phyloP scores from a whole-genome alignment of 1,140 invertebrate species.

The Contarinia nasturtii region DNA sequence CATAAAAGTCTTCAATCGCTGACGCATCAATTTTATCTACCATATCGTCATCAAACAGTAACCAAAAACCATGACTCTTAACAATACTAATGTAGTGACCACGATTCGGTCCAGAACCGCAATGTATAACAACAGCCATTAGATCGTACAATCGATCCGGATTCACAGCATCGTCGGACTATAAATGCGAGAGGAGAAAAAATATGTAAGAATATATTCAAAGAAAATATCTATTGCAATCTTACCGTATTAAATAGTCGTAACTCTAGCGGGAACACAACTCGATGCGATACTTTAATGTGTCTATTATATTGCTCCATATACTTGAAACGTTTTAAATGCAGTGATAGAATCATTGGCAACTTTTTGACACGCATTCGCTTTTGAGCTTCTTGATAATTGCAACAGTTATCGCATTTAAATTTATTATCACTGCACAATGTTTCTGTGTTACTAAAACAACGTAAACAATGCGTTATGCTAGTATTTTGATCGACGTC shows the following conservation, averaged over 20 bases:
- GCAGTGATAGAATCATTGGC: constrained; percentile 91
- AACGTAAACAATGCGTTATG: constrained; percentile 93
- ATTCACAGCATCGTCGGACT: constrained; percentile 95
- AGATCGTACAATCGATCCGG: constrained; percentile 95
- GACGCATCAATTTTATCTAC: constrained; percentile 99
- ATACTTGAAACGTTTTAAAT: constrained; percentile 98
- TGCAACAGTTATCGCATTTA: constrained; percentile 98
- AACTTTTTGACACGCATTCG: constrained; percentile 96
- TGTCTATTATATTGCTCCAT: constrained; percentile 97
- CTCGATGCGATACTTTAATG: constrained; percentile 96
- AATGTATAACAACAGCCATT: constrained; percentile 97
- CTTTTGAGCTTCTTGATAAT: constrained; percentile 96
- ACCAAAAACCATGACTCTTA: constrained; percentile 97
- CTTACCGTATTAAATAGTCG: constrained; percentile 93
- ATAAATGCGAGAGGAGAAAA: constrained; percentile 21
- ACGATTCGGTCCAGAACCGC: constrained; percentile 94
- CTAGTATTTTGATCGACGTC: constrained; percentile 99
- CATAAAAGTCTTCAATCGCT: constrained; percentile 98
- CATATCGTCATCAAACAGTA: constrained; percentile 99
- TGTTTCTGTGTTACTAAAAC: constrained; percentile 96
- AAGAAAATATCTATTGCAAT: constrained; percentile 7
- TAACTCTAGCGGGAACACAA: constrained; percentile 95
- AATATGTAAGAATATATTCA: neutral
- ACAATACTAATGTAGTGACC: constrained; percentile 99
- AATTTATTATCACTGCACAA: constrained; percentile 99